Percentiles rank a stretch among this genome's conserved stretches.
Evolutionary conservation across 2,888 invertebrate genomes (phyloP).

Genomic region (Diploptera punctata): DNA sequence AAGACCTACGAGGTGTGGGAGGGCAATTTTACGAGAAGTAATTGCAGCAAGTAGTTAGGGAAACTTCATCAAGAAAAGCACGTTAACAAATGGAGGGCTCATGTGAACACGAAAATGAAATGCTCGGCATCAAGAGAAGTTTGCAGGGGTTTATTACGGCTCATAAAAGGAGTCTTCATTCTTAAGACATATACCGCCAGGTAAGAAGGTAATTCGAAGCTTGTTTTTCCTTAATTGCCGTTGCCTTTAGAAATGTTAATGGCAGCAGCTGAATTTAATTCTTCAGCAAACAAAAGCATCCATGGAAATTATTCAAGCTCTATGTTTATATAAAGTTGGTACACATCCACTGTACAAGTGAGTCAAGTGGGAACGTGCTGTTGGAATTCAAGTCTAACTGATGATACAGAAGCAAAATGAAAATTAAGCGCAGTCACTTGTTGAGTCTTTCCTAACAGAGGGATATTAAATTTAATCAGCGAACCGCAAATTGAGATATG

Average conservation of each 20-base stretch:
- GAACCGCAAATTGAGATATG: too few species aligned
- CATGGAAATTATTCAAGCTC: neutral
- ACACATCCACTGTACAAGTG: too few species aligned
- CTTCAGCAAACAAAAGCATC: neutral
- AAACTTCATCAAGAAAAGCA: slow-evolving; percentile 13
- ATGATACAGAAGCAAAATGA: too few species aligned
- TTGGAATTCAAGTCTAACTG: too few species aligned
- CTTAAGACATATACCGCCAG: neutral
- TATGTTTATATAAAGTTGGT: too few species aligned
- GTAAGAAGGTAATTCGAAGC: slow-evolving; percentile 15
- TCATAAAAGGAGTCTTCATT: slow-evolving; percentile 16
- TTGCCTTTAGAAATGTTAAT: slow-evolving; percentile 1
- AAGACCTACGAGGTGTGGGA: neutral
- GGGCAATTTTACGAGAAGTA: neutral
- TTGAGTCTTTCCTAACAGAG: too few species aligned
- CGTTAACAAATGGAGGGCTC: slow-evolving; percentile 8
- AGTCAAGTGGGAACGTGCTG: too few species aligned
- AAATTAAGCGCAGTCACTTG: too few species aligned
- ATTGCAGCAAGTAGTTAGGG: slow-evolving; percentile 14
- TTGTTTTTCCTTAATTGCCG: neutral
- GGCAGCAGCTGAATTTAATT: slow-evolving; percentile 7
- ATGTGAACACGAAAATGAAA: slow-evolving; percentile 4
- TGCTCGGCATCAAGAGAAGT: neutral
- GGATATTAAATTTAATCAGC: too few species aligned
- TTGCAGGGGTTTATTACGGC: neutral